Evolutionary conservation across 1,140 invertebrate genomes (phyloP), one percentile per base, ranked within the genome.

Genomic region (Ostrea denselamellosa): DNA sequence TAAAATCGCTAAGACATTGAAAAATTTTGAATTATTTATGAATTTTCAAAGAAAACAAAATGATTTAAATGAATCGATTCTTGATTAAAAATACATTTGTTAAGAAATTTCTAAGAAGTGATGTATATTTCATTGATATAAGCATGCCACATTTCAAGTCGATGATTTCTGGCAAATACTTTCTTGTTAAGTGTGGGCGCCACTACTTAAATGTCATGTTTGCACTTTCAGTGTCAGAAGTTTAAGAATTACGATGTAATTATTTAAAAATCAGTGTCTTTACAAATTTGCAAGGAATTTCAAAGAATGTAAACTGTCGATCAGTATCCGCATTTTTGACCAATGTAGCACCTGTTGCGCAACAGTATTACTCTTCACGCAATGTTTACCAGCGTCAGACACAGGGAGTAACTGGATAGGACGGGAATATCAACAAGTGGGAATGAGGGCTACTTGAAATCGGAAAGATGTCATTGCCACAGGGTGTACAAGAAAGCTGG

Each of bases 191-290:
- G 28, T 22, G 28, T 77, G 68, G 22, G 25, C 9, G 25, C 14
- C 12, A 77, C 28, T 77, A 44, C 19, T 58, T 62, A n/a, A 19
- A 62, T 62, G 68, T 77, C 68, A 77, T 28, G 68, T 77, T 77
- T 77, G 68, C 28, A 77, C 68, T 77, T 10, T 34, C 56, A 58
- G 56, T 58, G 56, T 58, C 56, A 19, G 14, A 14, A 56, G 10
- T 58, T 58, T 58, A 58, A 58, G 34, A 44, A 1, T 2, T 44
- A 44, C 34, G 34, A 58, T 58, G 9, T 58, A 19, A 17, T 19
- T 58, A 14, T 5, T 58, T 19, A 19, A 58, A 58, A 58, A 58
- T 58, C 56, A 17, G 56, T 58, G 19, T 58, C 19, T 58, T 58
- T 58, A 58, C 56, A 58, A 19, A 17, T 17, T 62, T 62, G 56